A percentile compares a stretch with the other conserved stretches of the same genome.
phyloP scores from a whole-genome alignment of 2,113 vertebrate genomes.

The Tinamus guttatus region DNA sequence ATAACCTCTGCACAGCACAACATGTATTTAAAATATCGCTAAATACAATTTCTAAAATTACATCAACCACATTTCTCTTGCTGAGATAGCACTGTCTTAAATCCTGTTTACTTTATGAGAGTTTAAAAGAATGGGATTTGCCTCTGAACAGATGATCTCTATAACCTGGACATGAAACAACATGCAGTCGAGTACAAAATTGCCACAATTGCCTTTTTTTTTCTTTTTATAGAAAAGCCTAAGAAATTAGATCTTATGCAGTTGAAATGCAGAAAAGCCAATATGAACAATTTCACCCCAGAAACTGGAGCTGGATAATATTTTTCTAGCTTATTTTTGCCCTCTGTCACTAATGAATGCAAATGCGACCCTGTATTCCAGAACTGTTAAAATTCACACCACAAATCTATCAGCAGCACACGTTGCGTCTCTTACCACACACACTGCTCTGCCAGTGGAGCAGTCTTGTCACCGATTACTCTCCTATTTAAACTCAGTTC shows the following conservation, averaged over 20 bases:
- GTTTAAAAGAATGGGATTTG: background rate
- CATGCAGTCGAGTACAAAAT: background rate
- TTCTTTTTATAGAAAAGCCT: background rate
- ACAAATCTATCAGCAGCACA: background rate
- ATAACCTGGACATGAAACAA: background rate
- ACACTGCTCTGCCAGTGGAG: background rate
- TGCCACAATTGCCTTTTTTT: background rate
- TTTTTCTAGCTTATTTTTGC: background rate
- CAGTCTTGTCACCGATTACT: background rate
- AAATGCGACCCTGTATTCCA: background rate
- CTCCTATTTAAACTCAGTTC: no score
- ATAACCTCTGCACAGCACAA: background rate
- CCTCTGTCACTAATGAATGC: background rate
- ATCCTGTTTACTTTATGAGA: background rate
- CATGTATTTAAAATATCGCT: conserved; percentile 21
- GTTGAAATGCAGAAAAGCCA: background rate
- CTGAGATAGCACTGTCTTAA: background rate
- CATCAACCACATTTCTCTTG: background rate
- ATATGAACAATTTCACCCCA: background rate
- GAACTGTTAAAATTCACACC: background rate
- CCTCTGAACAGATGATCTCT: background rate
- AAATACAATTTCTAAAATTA: conserved; percentile 25
- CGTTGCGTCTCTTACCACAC: background rate
- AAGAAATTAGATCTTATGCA: background rate
- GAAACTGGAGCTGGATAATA: background rate